Evolutionary conservation across 1,140 invertebrate genomes (phyloP), one percentile per base, ranked within the genome.

Genomic region (Lordiphosa collinella): DNA sequence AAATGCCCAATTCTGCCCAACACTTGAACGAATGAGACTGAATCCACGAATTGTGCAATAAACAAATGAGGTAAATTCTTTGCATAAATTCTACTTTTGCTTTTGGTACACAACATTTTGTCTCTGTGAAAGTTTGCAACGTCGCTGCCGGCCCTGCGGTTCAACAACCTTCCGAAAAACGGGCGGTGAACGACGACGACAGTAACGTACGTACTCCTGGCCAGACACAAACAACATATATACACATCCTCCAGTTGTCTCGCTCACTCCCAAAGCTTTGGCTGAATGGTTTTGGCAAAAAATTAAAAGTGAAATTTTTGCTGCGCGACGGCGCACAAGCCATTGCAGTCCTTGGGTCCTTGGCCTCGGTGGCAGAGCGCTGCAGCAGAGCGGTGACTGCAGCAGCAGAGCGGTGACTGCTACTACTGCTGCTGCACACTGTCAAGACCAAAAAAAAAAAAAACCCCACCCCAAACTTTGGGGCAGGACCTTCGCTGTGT

Each of bases 301-400:
- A 87, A 87, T 87, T 87, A 87, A 87, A 87, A 87, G 84, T 87
- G 84, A 87, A 87, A 87, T 69, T 87, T 86, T 34, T 50, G 62
- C 63, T 72, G 63, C 60, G 68, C 66, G 73, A 61, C 78, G 69
- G 78, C 78, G 78, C 73, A 73, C 46, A 64, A 63, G 58, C 49
- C 49, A 72, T 61, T 78, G 74, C 68, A 78, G 50, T 64, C 55
- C 13, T 31, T 54, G 62, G 82, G 82, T 86, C 82, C 82, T 86
- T 86, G 82, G 36, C 82, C 79, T 73, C 80, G 40, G 79, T 57
- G 22, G 79, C 79, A 59, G 75, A 66, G 80, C 22, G 41, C 73
- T 18, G 79, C 25, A 12, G 34, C 9, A 18, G 37, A 9, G 7
- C 41, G 34, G 40, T 13, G 13, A 29, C 18, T 62, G 80, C 65